Evolutionary conservation across 2,113 vertebrate species (phyloP), one percentile per base, ranked within the genome.

Genomic region (Cephalopterus ornatus): DNA sequence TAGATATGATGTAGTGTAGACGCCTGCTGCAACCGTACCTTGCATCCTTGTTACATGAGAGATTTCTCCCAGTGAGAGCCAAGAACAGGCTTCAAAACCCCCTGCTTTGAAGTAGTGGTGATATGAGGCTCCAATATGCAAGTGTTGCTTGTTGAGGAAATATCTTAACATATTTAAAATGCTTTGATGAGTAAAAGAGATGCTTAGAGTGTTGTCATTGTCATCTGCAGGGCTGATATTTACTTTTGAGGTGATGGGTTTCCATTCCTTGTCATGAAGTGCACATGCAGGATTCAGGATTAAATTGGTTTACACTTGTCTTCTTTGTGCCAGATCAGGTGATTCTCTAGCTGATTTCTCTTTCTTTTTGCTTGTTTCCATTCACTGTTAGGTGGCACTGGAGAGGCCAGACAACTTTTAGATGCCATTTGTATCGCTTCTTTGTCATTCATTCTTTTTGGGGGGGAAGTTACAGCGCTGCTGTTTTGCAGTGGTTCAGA

Each of bases 31-130:
- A 96, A 85, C 8, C 88, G 88, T 87, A 93, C 58, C 84, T 95
- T 95, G 92, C 92, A 80, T 93, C 86, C 95, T 96, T 74, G 80
- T 96, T 95, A 92, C 80, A 59, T 89, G 92, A 97, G 65, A 91
- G 88, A 97, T 95, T 97, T 97, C 88, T 94, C 90, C 93, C 61
- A 90, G 95, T 47, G 78, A 97, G 91, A 96, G 78, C 77, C 72
- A 91, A 92, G 90, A 96, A 88, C 95, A 97, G 49, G 70, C 89
- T 93, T 97, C 84, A 88, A 95, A 96, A 46, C 42, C 67, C 89
- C 89, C 70, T 82, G 65, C 96, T 97, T 96, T 97, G 95, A 97
- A 96, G 91, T 88, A 79, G 75, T 26, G 85, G 61, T 90, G 88
- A 92, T 92, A 62, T 56, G 61, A 95, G 49, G 62, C 72, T 97